Evolutionary conservation across 2,113 vertebrate species (phyloP).

Genomic region (Vombatus ursinus): DNA sequence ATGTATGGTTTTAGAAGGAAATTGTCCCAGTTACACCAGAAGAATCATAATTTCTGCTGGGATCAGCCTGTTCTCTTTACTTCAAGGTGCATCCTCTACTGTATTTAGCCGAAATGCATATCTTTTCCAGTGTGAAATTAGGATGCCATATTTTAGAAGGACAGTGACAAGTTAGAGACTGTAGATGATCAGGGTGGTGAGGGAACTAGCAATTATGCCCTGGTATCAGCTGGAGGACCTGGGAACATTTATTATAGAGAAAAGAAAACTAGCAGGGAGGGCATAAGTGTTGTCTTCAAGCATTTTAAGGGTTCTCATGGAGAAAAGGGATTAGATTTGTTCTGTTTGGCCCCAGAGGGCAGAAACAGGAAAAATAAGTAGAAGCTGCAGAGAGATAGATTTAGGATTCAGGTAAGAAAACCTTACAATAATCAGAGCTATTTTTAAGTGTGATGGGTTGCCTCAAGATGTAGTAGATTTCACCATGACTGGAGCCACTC

Average conservation of each 20-base stretch:
- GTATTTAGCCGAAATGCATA: not conserved
- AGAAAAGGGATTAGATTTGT: not conserved
- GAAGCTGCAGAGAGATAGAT: not conserved
- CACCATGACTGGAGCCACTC: not conserved
- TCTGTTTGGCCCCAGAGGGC: not conserved
- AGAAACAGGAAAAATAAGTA: not conserved
- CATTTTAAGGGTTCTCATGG: not conserved
- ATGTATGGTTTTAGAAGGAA: not conserved
- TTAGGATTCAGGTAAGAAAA: not conserved
- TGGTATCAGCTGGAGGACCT: not conserved
- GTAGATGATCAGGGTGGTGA: not conserved
- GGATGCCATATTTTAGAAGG: not conserved
- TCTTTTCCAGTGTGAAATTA: not conserved
- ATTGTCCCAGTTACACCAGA: not conserved
- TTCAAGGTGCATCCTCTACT: not conserved
- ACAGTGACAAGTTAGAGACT: not conserved
- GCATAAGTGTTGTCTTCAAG: not conserved
- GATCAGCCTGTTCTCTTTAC: not conserved
- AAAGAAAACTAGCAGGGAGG: not conserved
- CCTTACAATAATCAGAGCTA: not conserved
- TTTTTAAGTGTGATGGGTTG: not conserved
- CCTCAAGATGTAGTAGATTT: not conserved
- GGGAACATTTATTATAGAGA: not conserved
- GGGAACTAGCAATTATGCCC: not conserved
- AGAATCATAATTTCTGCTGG: conserved; percentile 41